Percentiles rank a stretch among this genome's conserved stretches.
These are phyloP conservation scores for Gonioctena quinquepunctata DNA, from an alignment of 1,140 invertebrate species.

Conservation along the genomic window DNA sequence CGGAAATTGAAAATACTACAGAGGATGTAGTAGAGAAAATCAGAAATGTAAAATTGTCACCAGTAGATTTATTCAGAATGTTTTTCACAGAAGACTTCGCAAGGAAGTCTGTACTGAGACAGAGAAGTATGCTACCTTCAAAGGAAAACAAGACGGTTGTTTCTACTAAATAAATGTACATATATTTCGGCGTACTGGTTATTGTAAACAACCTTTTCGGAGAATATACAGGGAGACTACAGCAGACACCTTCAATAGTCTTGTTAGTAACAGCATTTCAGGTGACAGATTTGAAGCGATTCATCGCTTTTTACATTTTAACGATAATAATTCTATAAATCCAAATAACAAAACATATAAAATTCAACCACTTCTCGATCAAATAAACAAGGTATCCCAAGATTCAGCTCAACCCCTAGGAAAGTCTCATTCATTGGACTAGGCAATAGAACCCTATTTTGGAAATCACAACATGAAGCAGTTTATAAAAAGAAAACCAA, in stretches of 20 bases:
- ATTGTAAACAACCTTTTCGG: background rate
- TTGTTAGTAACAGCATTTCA: background rate
- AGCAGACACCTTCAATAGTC: background rate
- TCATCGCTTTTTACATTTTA: background rate
- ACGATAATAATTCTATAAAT: background rate
- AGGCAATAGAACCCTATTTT: no score
- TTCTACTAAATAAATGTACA: background rate
- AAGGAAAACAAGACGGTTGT: background rate
- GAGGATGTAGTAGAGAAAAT: no score
- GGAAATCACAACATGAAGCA: conserved; percentile 36
- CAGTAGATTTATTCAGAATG: background rate
- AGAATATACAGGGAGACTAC: background rate
- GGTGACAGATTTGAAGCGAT: background rate
- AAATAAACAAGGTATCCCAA: conserved; percentile 14
- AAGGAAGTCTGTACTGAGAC: background rate
- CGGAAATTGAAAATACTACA: no score
- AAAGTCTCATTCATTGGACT: conserved; percentile 20
- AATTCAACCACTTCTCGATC: conserved; percentile 18
- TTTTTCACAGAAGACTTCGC: background rate
- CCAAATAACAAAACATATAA: background rate
- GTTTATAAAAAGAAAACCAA: conserved; percentile 37
- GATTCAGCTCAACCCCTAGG: conserved; percentile 2
- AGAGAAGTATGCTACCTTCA: background rate
- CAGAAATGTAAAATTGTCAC: background rate
- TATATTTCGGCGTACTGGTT: background rate